phyloP scores from a whole-genome alignment of 2,888 invertebrate species.

The Drosophila nigricruria region DNA sequence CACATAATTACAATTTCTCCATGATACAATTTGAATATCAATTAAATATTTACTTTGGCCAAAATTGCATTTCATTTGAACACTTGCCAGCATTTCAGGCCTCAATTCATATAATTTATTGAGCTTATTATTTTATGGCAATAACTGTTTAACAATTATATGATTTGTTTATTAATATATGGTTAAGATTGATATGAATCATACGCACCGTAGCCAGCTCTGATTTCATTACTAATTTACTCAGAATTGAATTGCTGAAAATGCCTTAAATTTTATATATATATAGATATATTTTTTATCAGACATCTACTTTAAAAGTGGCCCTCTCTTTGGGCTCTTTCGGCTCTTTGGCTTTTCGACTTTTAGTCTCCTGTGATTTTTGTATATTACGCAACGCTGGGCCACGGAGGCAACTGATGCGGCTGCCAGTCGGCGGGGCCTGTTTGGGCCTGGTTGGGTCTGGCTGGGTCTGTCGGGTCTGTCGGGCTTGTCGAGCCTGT shows the following conservation, averaged over 20 bases:
- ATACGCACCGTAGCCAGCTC: neutral
- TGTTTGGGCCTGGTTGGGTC: too few relatives aligned
- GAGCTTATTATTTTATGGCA: neutral
- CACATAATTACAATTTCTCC: neutral
- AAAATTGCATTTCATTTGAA: neutral
- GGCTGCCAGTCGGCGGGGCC: conserved; percentile 3
- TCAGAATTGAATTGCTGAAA: too few relatives aligned
- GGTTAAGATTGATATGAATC: neutral
- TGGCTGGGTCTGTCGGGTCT: neutral
- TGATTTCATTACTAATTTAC: neutral
- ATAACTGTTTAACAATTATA: neutral
- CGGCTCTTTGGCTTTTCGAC: conserved; percentile 33
- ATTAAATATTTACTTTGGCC: neutral
- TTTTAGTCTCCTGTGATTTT: conserved; percentile 42
- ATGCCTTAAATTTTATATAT: neutral
- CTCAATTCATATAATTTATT: neutral
- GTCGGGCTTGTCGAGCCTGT: conserved; percentile 10
- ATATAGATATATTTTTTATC: neutral
- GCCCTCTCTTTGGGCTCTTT: conserved; percentile 3
- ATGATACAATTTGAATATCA: neutral
- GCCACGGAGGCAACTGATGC: conserved; percentile 15
- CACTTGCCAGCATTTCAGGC: neutral
- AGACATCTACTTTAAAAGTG: conserved; percentile 18
- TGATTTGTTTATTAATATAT: neutral
- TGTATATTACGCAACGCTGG: conserved; percentile 52